Conservation (phyloP, 2,888 invertebrate species). For the Scelioninae gen. 1 region DNA sequence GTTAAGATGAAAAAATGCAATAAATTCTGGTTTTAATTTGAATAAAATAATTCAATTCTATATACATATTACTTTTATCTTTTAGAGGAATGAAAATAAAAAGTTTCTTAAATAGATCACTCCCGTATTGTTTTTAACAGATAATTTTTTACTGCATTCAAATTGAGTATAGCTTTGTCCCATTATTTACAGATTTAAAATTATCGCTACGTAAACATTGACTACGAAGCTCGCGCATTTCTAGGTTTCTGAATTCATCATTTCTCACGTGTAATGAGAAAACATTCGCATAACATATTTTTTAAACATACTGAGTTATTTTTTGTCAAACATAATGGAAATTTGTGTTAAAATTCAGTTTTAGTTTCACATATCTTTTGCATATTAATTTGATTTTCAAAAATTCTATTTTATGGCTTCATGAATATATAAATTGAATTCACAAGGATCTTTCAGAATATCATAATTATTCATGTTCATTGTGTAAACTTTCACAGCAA, state of each 20-base stretch:
- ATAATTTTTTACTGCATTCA: not conserved
- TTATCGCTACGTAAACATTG: not conserved
- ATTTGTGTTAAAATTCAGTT: not conserved
- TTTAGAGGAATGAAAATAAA: too few species aligned
- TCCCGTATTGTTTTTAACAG: not conserved
- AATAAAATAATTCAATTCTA: too few species aligned
- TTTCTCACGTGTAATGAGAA: not conserved
- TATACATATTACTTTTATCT: too few species aligned
- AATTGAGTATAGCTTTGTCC: not conserved
- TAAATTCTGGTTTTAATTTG: too few species aligned
- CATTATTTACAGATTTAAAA: not conserved
- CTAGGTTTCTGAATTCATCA: not conserved
- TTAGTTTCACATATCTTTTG: not conserved
- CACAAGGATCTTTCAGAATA: not conserved
- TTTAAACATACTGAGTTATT: not conserved
- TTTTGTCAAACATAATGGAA: not conserved
- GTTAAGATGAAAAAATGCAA: too few species aligned
- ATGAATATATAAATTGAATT: slow-evolving; percentile 2
- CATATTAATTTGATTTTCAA: not conserved
- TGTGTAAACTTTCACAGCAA: slow-evolving; percentile 2
- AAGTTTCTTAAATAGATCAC: too few species aligned
- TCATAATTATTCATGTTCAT: not conserved
- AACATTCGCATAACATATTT: not conserved
- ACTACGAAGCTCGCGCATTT: not conserved
- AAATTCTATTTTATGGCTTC: not conserved